Percentiles rank a stretch among this genome's conserved stretches.
Evolutionary conservation across 2,888 invertebrate species (phyloP).

Genomic region (Tetranychus piercei): DNA sequence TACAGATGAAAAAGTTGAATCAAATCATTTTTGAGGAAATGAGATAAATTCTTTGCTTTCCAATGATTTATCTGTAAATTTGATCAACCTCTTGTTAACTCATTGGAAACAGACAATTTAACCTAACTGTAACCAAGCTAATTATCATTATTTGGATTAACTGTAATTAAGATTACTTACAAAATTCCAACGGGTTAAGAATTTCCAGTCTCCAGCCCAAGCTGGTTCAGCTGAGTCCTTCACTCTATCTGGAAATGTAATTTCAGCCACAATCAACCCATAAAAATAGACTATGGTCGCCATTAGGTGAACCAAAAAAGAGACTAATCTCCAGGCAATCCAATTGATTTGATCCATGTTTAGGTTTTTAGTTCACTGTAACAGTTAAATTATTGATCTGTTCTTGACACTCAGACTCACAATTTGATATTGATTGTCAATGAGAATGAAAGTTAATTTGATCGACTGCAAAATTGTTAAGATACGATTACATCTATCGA

Average conservation of each 20-base stretch:
- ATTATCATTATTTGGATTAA: not conserved
- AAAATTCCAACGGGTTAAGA: not conserved
- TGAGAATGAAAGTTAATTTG: no score
- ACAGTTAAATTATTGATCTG: not conserved
- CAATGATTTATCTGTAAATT: no score
- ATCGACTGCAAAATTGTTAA: no score
- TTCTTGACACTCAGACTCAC: not conserved
- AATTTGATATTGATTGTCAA: not conserved
- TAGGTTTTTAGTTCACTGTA: not conserved
- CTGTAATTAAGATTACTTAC: not conserved
- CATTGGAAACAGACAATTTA: no score
- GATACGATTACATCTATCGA: no score
- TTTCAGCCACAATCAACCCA: not conserved
- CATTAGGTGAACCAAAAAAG: not conserved
- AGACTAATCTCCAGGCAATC: not conserved
- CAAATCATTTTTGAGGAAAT: no score
- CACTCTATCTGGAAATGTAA: not conserved
- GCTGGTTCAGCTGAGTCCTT: not conserved
- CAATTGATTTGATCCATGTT: not conserved
- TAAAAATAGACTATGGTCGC: not conserved
- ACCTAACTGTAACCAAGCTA: no score
- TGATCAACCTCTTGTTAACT: no score
- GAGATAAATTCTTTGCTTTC: no score
- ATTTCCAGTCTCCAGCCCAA: not conserved
- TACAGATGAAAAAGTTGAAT: no score